Percentiles rank a stretch among this genome's conserved stretches.
Conservation (phyloP, 2,888 invertebrate genomes). For the Microdon myrmicae region DNA sequence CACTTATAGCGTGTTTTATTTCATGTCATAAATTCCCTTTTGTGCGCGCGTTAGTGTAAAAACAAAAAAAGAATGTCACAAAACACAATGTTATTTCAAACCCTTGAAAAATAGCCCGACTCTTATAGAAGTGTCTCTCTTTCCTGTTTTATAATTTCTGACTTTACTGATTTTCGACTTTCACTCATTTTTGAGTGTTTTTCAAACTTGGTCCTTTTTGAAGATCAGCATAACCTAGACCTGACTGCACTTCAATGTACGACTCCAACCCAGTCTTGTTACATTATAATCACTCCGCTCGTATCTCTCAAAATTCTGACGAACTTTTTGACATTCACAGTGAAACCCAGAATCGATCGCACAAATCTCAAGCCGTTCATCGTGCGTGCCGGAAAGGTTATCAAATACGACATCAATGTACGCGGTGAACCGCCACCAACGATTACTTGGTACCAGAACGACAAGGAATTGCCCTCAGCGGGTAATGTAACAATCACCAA, state of each 20-base stretch:
- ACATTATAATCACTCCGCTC: neutral
- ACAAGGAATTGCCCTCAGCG: constrained; percentile 79
- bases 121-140: too few species aligned
- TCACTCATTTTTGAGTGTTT: neutral
- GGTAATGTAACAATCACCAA: constrained; percentile 80
- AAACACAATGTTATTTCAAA: too few species aligned
- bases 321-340: constrained; percentile 68
- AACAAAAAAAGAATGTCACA: too few species aligned
- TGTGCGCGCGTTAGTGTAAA: too few species aligned
- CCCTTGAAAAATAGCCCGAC: too few species aligned
- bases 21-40: too few species aligned
- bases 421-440: constrained; percentile 96
- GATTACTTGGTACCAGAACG: constrained; percentile 88
- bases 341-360: constrained; percentile 97
- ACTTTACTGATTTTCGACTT: neutral
- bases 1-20: too few species aligned
- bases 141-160: too few species aligned
- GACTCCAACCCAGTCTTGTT: neutral
- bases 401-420: constrained; percentile 93
- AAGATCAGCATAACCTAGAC: too few species aligned
- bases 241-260: too few species aligned
- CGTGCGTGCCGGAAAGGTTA: constrained; percentile 89
- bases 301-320: neutral
- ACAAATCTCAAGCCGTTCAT: constrained; percentile 90
- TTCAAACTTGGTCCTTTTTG: too few species aligned